Evolutionary conservation across 2,888 invertebrate species (phyloP).

Genomic region (Ditula angustiorana): DNA sequence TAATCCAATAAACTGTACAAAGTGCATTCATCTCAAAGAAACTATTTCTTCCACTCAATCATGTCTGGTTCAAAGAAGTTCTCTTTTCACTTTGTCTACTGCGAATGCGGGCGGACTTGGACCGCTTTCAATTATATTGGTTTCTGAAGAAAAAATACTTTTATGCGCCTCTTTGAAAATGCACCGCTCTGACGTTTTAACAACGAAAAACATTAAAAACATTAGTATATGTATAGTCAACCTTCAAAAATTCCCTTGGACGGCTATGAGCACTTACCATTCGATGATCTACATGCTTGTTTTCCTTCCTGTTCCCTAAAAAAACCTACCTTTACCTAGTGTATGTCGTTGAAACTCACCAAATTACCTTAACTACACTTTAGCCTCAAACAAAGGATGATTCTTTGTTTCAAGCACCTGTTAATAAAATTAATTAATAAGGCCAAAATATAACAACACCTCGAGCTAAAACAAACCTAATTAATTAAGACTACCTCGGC

Average conservation of each 20-base stretch:
- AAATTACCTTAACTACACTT: no score
- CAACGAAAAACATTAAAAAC: no score
- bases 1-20: slow-evolving; percentile 8
- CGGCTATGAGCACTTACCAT: no score
- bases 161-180: no score
- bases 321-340: no score
- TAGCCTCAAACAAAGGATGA: background rate
- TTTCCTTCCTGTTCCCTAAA: no score
- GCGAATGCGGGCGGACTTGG: background rate
- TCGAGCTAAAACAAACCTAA: slow-evolving; percentile 19
- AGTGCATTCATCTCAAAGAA: slow-evolving; percentile 28
- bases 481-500: slow-evolving; percentile 19
- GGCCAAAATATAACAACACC: background rate
- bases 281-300: no score
- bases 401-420: background rate
- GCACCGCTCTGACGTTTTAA: background rate
- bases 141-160: no score
- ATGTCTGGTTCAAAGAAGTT: slow-evolving; percentile 26
- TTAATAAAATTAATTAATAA: slow-evolving; percentile 11
- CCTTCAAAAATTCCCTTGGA: no score
- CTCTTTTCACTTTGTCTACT: slow-evolving; percentile 16
- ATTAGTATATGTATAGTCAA: no score
- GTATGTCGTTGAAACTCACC: no score
- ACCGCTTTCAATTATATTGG: slow-evolving; percentile 9
- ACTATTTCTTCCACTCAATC: slow-evolving; percentile 33